Evolutionary conservation across 2,888 invertebrate genomes (phyloP).

Genomic region (Hirtodrosophila cameraria): DNA sequence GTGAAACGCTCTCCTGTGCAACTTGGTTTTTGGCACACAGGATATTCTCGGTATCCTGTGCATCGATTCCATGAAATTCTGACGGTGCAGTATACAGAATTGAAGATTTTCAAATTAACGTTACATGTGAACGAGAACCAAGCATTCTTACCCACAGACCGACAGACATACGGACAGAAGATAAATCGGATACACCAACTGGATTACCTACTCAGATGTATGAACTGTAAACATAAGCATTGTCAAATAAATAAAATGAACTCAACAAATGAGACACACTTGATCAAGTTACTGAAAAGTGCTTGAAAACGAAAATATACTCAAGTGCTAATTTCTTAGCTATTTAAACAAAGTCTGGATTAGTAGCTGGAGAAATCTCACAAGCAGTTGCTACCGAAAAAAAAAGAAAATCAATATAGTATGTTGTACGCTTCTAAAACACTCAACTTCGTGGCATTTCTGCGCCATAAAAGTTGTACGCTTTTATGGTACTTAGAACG

Average conservation of each 20-base stretch:
- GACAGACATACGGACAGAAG: too few species aligned
- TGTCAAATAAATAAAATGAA: not conserved
- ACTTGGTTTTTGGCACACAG: too few species aligned
- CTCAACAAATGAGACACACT: not conserved
- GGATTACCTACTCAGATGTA: too few species aligned
- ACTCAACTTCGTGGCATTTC: constrained; percentile 54
- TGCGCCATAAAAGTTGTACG: constrained; percentile 68
- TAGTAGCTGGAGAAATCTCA: constrained; percentile 4
- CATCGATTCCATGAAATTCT: too few species aligned
- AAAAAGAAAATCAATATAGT: constrained; percentile 56
- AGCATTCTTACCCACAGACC: too few species aligned
- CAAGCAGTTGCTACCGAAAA: not conserved
- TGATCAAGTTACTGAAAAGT: not conserved
- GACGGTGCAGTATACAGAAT: too few species aligned
- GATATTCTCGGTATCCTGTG: too few species aligned
- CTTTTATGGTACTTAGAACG: constrained; percentile 70
- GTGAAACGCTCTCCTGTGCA: too few species aligned
- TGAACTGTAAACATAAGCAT: too few species aligned
- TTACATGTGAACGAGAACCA: too few species aligned
- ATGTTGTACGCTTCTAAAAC: constrained; percentile 34
- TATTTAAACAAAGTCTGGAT: constrained; percentile 16
- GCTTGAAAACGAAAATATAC: constrained; percentile 12
- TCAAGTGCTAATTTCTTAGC: constrained; percentile 4
- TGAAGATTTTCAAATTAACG: too few species aligned
- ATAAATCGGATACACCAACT: too few species aligned